Evolutionary conservation across 2,888 invertebrate genomes (phyloP).

Genomic region (Pyrochroa serraticornis): DNA sequence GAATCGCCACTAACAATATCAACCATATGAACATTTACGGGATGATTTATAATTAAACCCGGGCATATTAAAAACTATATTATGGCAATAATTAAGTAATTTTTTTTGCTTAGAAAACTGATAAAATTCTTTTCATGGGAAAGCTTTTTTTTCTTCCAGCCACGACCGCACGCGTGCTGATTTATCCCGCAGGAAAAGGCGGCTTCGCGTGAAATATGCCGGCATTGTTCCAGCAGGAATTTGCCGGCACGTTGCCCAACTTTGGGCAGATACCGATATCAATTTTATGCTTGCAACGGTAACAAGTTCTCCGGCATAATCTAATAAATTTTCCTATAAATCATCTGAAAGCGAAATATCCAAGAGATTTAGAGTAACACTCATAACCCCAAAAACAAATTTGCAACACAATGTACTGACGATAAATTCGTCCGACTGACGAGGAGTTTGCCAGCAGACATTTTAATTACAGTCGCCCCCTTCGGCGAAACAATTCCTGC

Average conservation of each 20-base stretch:
- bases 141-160: not conserved
- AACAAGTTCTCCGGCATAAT: conserved; percentile 26
- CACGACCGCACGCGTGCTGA: conserved; percentile 6
- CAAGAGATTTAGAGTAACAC: conserved; percentile 47
- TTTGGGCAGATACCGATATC: no score
- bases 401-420: conserved; percentile 53
- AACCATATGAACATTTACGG: no score
- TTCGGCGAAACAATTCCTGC: conserved; percentile 37
- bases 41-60: no score
- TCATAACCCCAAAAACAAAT: conserved; percentile 55
- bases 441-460: conserved; percentile 54
- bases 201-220: no score
- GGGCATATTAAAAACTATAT: no score
- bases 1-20: no score
- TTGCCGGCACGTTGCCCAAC: no score
- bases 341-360: conserved; percentile 46
- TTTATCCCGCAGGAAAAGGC: conserved; percentile 5
- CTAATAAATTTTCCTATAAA: conserved; percentile 36
- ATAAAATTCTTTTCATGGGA: not conserved
- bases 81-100: no score
- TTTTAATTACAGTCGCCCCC: conserved; percentile 56
- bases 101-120: no score
- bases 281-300: not conserved
- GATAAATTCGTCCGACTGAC: conserved; percentile 56
- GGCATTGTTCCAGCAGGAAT: no score